phyloP scores from a whole-genome alignment of 2,113 vertebrate species.

The Canis aureus region DNA sequence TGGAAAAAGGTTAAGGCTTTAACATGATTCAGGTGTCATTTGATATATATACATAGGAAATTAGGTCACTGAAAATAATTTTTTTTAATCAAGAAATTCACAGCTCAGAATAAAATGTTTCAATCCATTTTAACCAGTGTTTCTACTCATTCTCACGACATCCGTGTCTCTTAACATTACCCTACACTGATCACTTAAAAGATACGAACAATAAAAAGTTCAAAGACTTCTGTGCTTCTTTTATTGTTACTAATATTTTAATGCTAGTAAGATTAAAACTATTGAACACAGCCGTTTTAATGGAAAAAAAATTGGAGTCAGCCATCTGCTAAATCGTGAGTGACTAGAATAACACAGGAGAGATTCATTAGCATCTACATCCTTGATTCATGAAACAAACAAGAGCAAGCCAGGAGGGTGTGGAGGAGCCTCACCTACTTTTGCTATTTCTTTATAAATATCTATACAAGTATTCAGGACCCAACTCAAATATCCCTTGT shows the following conservation, averaged over 20 bases:
- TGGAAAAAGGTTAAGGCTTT: conserved; percentile 81
- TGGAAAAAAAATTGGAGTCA: not conserved
- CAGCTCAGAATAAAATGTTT: conserved; percentile 59
- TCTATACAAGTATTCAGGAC: not conserved
- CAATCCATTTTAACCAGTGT: not conserved
- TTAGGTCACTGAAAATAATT: conserved; percentile 85
- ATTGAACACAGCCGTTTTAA: not conserved
- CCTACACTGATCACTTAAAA: not conserved
- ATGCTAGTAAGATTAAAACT: not conserved
- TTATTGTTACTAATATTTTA: not conserved
- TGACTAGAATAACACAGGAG: not conserved
- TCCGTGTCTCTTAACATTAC: not conserved
- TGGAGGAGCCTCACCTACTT: not conserved
- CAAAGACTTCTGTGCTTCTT: not conserved
- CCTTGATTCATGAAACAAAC: not conserved
- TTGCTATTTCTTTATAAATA: not conserved
- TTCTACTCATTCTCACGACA: not conserved
- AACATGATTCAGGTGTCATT: conserved; percentile 85
- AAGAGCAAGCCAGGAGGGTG: not conserved
- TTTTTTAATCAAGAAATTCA: conserved; percentile 82
- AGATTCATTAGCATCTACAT: not conserved
- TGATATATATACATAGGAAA: conserved; percentile 87
- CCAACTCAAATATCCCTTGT: not conserved
- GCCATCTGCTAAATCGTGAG: not conserved
- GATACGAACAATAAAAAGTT: not conserved